Conservation (phyloP, 2,797 vertebrate genomes). For the Microtus californicus region DNA sequence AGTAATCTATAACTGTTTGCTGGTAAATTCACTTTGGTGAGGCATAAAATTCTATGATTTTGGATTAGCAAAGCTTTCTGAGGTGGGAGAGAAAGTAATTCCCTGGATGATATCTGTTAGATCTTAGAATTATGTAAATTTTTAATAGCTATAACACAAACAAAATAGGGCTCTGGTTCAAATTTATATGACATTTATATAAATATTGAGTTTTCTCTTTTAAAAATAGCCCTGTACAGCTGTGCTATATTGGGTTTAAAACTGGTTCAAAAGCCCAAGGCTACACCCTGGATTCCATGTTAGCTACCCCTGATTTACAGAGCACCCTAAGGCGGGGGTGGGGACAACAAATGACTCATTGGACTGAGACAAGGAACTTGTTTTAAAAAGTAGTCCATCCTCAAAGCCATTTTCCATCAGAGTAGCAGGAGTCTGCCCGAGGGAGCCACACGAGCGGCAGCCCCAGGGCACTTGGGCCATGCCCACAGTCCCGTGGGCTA, state of each 20-base stretch:
- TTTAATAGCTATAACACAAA: constrained; percentile 37
- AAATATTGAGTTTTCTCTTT: constrained; percentile 52
- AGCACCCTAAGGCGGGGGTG: neutral
- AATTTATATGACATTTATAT: constrained; percentile 47
- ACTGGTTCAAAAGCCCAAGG: constrained; percentile 34
- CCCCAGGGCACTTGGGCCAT: neutral
- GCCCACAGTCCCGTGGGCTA: neutral
- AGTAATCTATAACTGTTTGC: constrained; percentile 36
- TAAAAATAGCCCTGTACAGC: constrained; percentile 29
- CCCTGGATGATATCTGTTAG: constrained; percentile 55
- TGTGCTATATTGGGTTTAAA: constrained; percentile 53
- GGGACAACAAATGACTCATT: neutral
- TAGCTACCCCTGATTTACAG: constrained; percentile 40
- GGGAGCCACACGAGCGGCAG: neutral
- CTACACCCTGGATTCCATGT: neutral
- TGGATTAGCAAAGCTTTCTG: constrained; percentile 14
- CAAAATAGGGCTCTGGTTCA: constrained; percentile 69
- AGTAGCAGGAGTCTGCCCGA: neutral
- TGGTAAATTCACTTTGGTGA: constrained; percentile 63
- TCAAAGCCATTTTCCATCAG: neutral
- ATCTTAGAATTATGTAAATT: constrained; percentile 47
- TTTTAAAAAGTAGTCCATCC: neutral
- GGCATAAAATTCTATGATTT: constrained; percentile 57
- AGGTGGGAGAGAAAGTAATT: constrained; percentile 21
- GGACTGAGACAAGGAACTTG: constrained; percentile 24